A percentile compares a stretch with the other conserved stretches of the same genome.
Evolutionary conservation across 92 coral and sea anemone genomes (phyloP).

Genomic region (Meandrina meandrites): DNA sequence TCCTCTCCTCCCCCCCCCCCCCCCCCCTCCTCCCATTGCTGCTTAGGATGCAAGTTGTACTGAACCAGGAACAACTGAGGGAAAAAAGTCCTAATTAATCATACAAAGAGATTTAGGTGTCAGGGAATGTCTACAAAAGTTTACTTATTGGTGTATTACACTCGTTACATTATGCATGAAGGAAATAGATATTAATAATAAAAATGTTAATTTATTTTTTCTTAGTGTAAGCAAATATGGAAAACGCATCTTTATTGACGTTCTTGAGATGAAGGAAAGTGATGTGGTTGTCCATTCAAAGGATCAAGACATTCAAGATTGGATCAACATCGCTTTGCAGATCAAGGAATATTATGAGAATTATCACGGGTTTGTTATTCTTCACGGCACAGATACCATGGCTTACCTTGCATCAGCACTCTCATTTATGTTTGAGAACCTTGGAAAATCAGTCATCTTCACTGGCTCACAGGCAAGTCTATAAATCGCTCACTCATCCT

Average conservation of each 20-base stretch:
- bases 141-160: too few relatives aligned
- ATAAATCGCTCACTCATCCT: too few relatives aligned
- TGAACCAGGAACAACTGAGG: too few relatives aligned
- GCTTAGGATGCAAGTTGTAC: too few relatives aligned
- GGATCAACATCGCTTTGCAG: conserved; percentile 83
- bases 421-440: conserved; percentile 97
- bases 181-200: background rate
- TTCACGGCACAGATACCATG: conserved; percentile 97
- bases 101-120: too few relatives aligned
- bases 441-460: conserved; percentile 86
- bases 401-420: conserved; percentile 92
- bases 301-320: conserved; percentile 94
- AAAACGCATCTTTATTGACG: conserved; percentile 84
- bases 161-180: too few relatives aligned
- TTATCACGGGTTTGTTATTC: conserved; percentile 89
- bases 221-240: conserved; percentile 82
- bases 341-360: conserved; percentile 83
- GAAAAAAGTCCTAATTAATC: too few relatives aligned
- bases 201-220: background rate
- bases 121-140: too few relatives aligned
- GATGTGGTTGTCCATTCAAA: conserved; percentile 83
- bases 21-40: too few relatives aligned
- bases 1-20: too few relatives aligned
- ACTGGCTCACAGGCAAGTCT: conserved; percentile 91
- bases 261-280: conserved; percentile 78